These are phyloP conservation scores for Leiothrix lutea DNA, from an alignment of 2,113 vertebrate species.

Conservation along the genomic window DNA sequence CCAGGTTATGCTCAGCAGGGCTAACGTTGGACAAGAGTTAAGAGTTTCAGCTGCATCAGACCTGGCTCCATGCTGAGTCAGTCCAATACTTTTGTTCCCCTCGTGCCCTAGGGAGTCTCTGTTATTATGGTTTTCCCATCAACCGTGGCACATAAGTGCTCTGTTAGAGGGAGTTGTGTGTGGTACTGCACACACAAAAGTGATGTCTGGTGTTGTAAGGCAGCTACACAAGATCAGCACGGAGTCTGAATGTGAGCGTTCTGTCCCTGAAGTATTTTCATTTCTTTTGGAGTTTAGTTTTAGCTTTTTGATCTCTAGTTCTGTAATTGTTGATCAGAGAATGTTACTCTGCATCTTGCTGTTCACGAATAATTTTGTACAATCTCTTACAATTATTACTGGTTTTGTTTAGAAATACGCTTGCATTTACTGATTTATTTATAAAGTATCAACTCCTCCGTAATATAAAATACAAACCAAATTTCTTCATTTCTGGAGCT, in stretches of 20 bases:
- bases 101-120: not conserved
- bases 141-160: not conserved
- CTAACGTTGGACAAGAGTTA: not conserved
- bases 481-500: not conserved
- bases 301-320: not conserved
- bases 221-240: not conserved
- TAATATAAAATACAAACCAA: not conserved
- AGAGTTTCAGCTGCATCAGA: not conserved
- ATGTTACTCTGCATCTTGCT: not conserved
- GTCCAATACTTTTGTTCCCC: not conserved
- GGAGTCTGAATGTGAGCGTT: not conserved
- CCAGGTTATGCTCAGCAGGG: not conserved
- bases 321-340: not conserved
- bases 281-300: not conserved
- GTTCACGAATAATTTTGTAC: not conserved
- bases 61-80: not conserved
- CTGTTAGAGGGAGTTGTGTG: not conserved
- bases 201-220: not conserved
- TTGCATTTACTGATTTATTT: not conserved
- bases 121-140: not conserved
- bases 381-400: not conserved
- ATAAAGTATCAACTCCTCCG: not conserved
- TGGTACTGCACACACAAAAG: not conserved
- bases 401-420: not conserved
- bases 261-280: not conserved